Base-by-base conservation (phyloP, 2,888 invertebrate genomes). In the Lithodes maja region DNA sequence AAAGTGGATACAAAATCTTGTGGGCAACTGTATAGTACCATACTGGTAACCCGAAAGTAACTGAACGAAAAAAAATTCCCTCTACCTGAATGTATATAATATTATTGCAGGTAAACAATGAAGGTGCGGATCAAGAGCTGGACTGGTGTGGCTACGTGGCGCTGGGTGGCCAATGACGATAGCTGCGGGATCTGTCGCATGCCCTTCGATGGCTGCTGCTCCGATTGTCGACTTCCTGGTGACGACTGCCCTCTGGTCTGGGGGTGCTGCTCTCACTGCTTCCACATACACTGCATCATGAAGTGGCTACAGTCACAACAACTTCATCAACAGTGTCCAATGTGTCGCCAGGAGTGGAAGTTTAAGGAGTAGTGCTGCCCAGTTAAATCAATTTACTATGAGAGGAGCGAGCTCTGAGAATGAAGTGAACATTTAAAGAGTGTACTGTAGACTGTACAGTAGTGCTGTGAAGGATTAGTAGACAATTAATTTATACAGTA, bases 291-390 rank as follows among this genome's bases (percentile, higher is more conserved):
- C 94, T 99, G 99, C 94, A 99, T 99, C 93, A 98, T 98, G 94
- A 99, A 99, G 95, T 99, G 99, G 99, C 95, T 99, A 83, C 98
- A 99, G 93, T 97, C 99, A 33, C 95, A 95, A 92, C 94, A 94
- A 91, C 93, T 94, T 2, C 93, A 93, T 86, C 94, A 95, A 88
- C 94, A 94, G 69, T 95, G 95, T 92, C 95, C 95, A 90, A 99
- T 99, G 98, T 99, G 99, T 94, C 95, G 99, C 93, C 99, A 99
- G 94, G 98, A 98, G 94, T 99, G 99, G 99, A 99, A 98, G 94
- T 99, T 98, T 94, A 98, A 98, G 93, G 96, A 95, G 94, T 95
- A 94, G 33, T 33, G 33, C 33, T 33, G 33, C 33, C 33, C 33
- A 33, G 33, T 33, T 33, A 33, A 33, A 33, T 33, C 33, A 33